phyloP scores from a whole-genome alignment of 2,113 vertebrate species.

The Python bivittatus region DNA sequence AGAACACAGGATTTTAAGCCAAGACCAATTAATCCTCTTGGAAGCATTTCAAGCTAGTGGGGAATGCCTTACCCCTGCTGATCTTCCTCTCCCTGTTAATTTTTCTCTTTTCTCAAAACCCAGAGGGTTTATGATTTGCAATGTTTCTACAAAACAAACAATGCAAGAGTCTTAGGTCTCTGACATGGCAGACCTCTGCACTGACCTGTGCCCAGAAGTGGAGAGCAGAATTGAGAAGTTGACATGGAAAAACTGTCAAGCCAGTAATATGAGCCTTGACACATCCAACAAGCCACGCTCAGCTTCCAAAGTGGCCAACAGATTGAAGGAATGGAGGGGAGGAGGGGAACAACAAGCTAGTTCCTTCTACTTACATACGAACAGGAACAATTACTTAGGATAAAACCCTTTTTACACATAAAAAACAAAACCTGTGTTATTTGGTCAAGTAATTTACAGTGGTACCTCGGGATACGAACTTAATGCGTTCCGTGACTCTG shows the following conservation, averaged over 20 bases:
- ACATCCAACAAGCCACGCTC: constrained; percentile 26
- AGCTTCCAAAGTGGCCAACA: constrained; percentile 27
- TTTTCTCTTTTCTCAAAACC: constrained; percentile 52
- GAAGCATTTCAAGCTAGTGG: constrained; percentile 52
- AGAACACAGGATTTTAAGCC: constrained; percentile 5
- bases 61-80: constrained; percentile 39
- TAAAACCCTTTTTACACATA: background rate
- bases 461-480: too few relatives aligned
- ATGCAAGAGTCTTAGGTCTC: constrained; percentile 37
- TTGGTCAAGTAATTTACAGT: background rate
- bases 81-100: constrained; percentile 44
- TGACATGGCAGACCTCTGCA: constrained; percentile 46
- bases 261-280: constrained; percentile 17
- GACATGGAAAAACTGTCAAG: constrained; percentile 23
- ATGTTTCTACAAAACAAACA: constrained; percentile 43
- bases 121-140: constrained; percentile 40
- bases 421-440: background rate
- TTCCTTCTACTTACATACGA: background rate
- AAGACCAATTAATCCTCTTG: constrained; percentile 56
- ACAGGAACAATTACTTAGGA: background rate
- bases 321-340: background rate
- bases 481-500: too few relatives aligned
- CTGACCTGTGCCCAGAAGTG: constrained; percentile 10
- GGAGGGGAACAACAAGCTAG: background rate
- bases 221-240: constrained; percentile 39